Evolutionary conservation across 2,797 vertebrate species (phyloP).

Genomic region (Babyrousa celebensis): DNA sequence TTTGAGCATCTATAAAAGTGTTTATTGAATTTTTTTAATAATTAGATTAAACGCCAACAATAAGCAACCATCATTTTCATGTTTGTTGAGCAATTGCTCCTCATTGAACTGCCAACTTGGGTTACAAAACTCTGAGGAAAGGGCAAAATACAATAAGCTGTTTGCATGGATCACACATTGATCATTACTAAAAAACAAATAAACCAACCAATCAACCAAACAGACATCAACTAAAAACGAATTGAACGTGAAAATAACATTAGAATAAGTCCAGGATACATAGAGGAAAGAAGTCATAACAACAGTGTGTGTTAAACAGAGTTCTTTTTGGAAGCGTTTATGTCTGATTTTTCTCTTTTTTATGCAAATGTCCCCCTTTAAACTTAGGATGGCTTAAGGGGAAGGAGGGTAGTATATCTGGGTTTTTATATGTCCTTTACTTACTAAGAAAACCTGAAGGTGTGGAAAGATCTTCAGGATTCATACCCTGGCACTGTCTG

Average conservation of each 20-base stretch:
- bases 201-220: neutral
- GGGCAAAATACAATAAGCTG: slow-evolving; percentile 35
- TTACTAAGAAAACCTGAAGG: neutral
- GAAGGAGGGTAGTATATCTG: neutral
- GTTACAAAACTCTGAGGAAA: slow-evolving; percentile 71
- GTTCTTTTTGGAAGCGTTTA: slow-evolving; percentile 20
- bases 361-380: neutral
- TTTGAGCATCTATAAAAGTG: slow-evolving; percentile 76
- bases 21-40: slow-evolving; percentile 83
- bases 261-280: slow-evolving; percentile 17
- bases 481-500: neutral
- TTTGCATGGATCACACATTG: slow-evolving; percentile 25
- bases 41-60: slow-evolving; percentile 77
- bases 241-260: slow-evolving; percentile 54
- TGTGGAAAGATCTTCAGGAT: neutral
- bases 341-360: neutral
- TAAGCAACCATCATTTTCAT: slow-evolving; percentile 75
- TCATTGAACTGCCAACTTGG: slow-evolving; percentile 50
- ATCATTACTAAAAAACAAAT: slow-evolving; percentile 3
- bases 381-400: neutral
- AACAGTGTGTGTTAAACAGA: neutral
- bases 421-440: slow-evolving; percentile 43
- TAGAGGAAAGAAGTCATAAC: neutral
- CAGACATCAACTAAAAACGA: slow-evolving; percentile 37
- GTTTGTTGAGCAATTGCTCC: slow-evolving; percentile 80